Percentiles rank a stretch among this genome's conserved stretches.
These are phyloP conservation scores for Daboia siamensis DNA, from an alignment of 2,113 vertebrate species.

Conservation along the genomic window DNA sequence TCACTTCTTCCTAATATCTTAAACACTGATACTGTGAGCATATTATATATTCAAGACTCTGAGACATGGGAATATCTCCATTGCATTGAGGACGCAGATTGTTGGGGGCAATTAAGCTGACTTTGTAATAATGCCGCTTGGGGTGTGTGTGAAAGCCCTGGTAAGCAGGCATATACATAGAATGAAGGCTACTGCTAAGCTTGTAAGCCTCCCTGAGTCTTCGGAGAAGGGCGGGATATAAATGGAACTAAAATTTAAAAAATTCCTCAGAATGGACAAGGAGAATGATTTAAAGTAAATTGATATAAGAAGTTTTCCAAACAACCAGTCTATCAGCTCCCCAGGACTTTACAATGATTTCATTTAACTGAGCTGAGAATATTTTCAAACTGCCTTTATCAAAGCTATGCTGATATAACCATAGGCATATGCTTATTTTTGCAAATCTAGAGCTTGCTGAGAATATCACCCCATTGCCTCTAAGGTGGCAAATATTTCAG, in stretches of 20 bases:
- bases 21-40: neutral
- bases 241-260: too few relatives aligned
- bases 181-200: too few relatives aligned
- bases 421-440: neutral
- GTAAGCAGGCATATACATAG: too few relatives aligned
- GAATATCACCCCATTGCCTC: neutral
- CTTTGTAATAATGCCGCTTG: too few relatives aligned
- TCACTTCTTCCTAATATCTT: neutral
- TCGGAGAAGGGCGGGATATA: too few relatives aligned
- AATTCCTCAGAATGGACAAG: neutral
- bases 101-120: too few relatives aligned
- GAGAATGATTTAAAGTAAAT: neutral
- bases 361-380: neutral
- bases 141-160: too few relatives aligned
- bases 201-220: too few relatives aligned
- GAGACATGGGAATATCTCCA: neutral
- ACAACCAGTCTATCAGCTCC: neutral
- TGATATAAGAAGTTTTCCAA: neutral
- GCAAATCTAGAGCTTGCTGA: neutral
- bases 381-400: neutral
- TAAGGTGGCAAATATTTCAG: neutral
- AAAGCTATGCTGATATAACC: neutral
- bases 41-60: neutral
- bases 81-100: too few relatives aligned
- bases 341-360: neutral